Evolutionary conservation across 2,113 vertebrate genomes (phyloP).

Genomic region (Condylura cristata): DNA sequence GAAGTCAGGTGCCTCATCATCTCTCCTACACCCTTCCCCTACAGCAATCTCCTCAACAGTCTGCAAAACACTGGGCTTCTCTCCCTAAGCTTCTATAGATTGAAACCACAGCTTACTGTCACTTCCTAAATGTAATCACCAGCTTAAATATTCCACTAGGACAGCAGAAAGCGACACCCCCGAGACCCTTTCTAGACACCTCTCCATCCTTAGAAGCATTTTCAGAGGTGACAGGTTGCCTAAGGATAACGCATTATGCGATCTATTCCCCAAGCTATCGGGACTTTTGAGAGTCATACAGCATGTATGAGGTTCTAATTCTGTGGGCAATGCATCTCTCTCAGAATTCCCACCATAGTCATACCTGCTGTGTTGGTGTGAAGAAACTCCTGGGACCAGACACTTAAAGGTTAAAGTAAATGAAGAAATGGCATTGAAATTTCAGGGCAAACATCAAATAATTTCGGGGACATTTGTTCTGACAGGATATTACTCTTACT

Average conservation of each 20-base stretch:
- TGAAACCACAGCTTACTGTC: slow-evolving; percentile 4
- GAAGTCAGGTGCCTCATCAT: background rate
- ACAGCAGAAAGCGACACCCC: background rate
- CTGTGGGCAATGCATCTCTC: background rate
- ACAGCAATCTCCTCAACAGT: background rate
- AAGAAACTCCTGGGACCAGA: background rate
- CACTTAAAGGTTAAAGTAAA: background rate
- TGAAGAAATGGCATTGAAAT: background rate
- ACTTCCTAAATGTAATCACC: background rate
- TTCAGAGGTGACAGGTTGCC: background rate
- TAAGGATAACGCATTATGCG: background rate
- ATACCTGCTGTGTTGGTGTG: background rate
- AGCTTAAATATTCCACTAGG: background rate
- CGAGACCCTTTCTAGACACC: background rate
- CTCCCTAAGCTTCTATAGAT: background rate
- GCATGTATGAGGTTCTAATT: background rate
- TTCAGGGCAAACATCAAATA: background rate
- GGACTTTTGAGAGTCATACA: background rate
- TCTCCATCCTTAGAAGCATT: background rate
- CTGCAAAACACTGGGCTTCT: background rate
- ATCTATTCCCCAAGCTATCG: background rate
- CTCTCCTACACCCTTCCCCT: background rate
- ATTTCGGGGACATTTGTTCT: background rate
- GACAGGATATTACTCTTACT: background rate
- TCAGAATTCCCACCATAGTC: background rate